Evolutionary conservation across 2,113 vertebrate genomes (phyloP), one percentile per base, ranked within the genome.

Genomic region (Stigmatopora argus): DNA sequence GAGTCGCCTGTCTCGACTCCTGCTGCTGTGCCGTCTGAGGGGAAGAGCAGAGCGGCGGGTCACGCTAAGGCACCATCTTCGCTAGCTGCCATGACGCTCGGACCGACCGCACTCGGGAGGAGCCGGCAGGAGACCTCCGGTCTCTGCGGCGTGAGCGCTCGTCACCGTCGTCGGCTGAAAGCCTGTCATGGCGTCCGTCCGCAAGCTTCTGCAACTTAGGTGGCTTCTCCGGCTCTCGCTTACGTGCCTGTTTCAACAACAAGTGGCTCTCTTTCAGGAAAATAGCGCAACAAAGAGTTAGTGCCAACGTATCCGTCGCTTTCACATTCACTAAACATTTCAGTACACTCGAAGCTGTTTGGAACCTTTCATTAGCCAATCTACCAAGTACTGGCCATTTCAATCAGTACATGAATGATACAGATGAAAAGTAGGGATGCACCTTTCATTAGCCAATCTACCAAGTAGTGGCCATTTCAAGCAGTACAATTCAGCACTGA

Each of bases 211-310:
- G 91, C 77, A 93, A 95, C 90, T 96, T 98, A 64, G 92, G 92
- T 60, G 91, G 87, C 88, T 95, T 98, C 83, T 96, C 95, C 71
- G 90, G 92, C 82, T 96, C 94, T 69, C 93, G 93, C 93, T 93
- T 96, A 92, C 95, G 95, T 92, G 92, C 96, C 97, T 99, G 97
- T 99, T 96, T 98, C 96, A 98, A 99, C 95, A 99, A 99, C 96
- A 99, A 99, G 94, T 96, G 94, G 53, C 94, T 97, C 95, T 99
- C 96, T 99, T 99, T 99, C 96, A 99, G 97, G 94, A 99, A 98
- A 98, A 99, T 99, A 98, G 97, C 96, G 96, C 95, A 96, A 99
- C 95, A 99, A 97, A 99, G 94, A 96, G 97, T 99, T 99, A 99
- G 97, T 99, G 97, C 95, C 92, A 69, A 83, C 87, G 14, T 23